Conservation (phyloP, 2,797 vertebrate species). For the Limosa lapponica region DNA sequence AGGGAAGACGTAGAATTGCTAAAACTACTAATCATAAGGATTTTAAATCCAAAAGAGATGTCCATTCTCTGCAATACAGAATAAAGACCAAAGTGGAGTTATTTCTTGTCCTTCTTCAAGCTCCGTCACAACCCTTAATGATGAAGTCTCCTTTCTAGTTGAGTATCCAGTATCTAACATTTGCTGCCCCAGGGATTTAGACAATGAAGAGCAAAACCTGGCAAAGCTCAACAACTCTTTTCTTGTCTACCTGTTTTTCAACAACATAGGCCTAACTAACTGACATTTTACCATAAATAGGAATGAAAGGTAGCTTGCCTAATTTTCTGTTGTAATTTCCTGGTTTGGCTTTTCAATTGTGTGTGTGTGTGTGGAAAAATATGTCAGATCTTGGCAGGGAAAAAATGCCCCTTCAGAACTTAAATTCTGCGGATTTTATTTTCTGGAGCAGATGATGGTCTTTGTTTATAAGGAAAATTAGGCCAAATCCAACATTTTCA, state of each 20-base stretch:
- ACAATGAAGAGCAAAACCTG: neutral
- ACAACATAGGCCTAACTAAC: neutral
- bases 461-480: conserved; percentile 82
- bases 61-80: neutral
- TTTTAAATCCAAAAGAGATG: neutral
- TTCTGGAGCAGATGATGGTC: conserved; percentile 77
- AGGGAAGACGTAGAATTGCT: neutral
- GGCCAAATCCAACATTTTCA: conserved; percentile 82
- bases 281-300: neutral
- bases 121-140: neutral
- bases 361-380: neutral
- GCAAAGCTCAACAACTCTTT: neutral
- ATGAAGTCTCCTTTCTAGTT: neutral
- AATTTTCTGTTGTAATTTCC: neutral
- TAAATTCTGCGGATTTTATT: conserved; percentile 40
- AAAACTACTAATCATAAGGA: neutral
- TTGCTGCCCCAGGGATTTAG: neutral
- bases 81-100: neutral
- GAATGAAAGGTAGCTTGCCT: neutral
- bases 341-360: conserved; percentile 15
- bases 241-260: neutral
- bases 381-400: neutral
- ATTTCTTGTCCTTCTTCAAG: neutral
- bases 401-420: conserved; percentile 17
- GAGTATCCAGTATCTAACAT: neutral